Conservation (phyloP, 2,797 vertebrate genomes). For the Eleutherodactylus coqui region DNA sequence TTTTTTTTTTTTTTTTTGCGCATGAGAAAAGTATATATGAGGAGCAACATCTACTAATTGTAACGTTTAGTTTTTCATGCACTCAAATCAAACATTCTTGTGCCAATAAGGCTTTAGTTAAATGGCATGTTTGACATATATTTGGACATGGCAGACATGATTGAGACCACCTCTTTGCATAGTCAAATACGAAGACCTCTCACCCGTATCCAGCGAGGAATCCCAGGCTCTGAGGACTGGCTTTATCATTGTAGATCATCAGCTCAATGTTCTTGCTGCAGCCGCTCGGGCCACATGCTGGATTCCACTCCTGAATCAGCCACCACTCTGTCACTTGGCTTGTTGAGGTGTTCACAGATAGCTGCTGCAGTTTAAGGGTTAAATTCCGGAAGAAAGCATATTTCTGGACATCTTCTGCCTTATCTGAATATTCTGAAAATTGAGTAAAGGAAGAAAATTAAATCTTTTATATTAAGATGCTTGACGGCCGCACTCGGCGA, state of each 20-base stretch:
- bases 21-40: no score
- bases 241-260: constrained; percentile 81
- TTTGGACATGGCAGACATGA: neutral
- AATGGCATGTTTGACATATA: neutral
- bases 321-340: constrained; percentile 75
- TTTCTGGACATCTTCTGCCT: constrained; percentile 66
- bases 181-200: constrained; percentile 38
- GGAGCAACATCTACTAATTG: no score
- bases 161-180: neutral
- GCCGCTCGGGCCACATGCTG: constrained; percentile 57
- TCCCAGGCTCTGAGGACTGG: constrained; percentile 83
- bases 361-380: constrained; percentile 75
- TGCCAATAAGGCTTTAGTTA: no score
- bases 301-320: constrained; percentile 78
- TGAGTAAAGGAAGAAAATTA: neutral
- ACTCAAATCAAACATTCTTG: no score
- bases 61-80: no score
- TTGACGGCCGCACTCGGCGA: neutral
- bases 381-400: constrained; percentile 80
- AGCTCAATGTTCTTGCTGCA: constrained; percentile 77
- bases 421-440: constrained; percentile 68
- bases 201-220: constrained; percentile 84
- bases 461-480: neutral
- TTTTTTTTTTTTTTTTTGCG: no score
- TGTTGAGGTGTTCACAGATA: constrained; percentile 45